Percentiles rank a stretch among this genome's conserved stretches.
Evolutionary conservation across 2,888 invertebrate genomes (phyloP).

Genomic region (Zaprionus lineosus): DNA sequence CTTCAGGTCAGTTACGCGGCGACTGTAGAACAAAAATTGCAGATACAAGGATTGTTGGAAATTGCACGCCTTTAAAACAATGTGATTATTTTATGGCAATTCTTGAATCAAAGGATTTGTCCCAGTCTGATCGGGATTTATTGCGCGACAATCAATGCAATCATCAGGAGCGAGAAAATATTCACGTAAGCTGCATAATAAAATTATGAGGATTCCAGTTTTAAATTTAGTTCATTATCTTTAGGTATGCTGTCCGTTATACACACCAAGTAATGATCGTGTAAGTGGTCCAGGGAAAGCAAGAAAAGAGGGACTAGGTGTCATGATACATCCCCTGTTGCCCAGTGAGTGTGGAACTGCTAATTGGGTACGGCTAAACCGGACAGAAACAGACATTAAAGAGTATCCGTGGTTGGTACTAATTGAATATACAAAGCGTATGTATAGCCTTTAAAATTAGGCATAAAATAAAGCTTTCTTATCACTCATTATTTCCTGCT

Average conservation of each 20-base stretch:
- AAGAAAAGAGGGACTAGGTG: conserved; percentile 25
- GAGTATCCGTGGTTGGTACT: conserved; percentile 65
- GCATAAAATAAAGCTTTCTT: conserved; percentile 15
- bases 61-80: conserved; percentile 45
- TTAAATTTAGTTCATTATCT: background rate
- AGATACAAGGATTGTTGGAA: conserved; percentile 11
- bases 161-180: background rate
- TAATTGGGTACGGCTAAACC: conserved; percentile 45
- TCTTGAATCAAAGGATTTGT: conserved; percentile 6
- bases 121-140: conserved; percentile 38
- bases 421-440: conserved; percentile 57
- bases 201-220: background rate
- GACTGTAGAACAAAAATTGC: conserved; percentile 35
- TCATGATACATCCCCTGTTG: conserved; percentile 39
- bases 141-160: conserved; percentile 58
- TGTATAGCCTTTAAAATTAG: conserved; percentile 2
- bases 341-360: conserved; percentile 51
- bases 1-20: conserved; percentile 34
- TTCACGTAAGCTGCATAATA: conserved; percentile 42
- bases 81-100: conserved; percentile 60
- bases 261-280: background rate
- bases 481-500: conserved; percentile 14
- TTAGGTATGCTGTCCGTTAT: conserved; percentile 59
- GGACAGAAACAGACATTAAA: conserved; percentile 50
- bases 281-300: background rate